A percentile compares a stretch with the other conserved stretches of the same genome.
Evolutionary conservation across 2,113 vertebrate genomes (phyloP).

Genomic region (Megaptera novaeangliae): DNA sequence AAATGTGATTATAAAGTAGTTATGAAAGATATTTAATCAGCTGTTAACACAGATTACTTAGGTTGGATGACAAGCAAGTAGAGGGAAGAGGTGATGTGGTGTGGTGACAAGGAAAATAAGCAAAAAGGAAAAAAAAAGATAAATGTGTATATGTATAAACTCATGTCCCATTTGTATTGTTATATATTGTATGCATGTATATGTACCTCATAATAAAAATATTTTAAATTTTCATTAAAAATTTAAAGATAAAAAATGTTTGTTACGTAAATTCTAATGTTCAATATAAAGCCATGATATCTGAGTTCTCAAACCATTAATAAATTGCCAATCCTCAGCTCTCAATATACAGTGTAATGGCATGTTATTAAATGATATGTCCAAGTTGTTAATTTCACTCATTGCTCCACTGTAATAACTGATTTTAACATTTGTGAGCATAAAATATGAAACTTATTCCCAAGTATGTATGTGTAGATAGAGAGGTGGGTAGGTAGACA

Average conservation of each 20-base stretch:
- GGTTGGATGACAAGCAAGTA: not conserved
- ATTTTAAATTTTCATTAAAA: not conserved
- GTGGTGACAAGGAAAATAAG: not conserved
- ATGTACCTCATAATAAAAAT: not conserved
- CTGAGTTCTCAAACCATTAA: not conserved
- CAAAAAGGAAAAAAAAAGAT: not conserved
- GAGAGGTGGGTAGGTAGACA: not conserved
- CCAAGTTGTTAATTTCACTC: not conserved
- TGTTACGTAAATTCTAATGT: not conserved
- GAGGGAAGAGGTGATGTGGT: not conserved
- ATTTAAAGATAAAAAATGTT: not conserved
- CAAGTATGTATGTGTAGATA: not conserved
- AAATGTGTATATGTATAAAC: not conserved
- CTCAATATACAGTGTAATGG: not conserved
- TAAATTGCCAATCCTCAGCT: not conserved
- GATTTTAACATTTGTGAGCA: not conserved
- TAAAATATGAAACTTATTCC: not conserved
- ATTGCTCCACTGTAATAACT: not conserved
- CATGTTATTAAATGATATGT: not conserved
- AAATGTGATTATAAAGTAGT: not conserved
- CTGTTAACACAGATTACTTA: not conserved
- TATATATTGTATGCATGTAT: not conserved
- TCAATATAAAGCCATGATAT: not conserved
- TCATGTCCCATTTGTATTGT: not conserved
- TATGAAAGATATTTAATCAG: not conserved